Evolutionary conservation across 2,888 invertebrate genomes (phyloP).

Genomic region (Pharmacophagus antenor): DNA sequence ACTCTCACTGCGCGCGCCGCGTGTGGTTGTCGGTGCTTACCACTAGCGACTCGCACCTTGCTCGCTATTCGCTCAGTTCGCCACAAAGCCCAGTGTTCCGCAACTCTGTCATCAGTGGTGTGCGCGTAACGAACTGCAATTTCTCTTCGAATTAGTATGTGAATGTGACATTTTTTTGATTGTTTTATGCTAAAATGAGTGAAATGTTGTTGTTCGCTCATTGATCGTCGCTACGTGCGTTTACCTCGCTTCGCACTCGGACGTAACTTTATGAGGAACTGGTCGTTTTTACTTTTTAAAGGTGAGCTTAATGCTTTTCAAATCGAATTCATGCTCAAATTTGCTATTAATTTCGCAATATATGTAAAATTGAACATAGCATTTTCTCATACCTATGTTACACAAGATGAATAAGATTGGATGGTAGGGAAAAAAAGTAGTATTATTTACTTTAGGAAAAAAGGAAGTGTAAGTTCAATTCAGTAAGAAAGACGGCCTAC

Average conservation of each 20-base stretch:
- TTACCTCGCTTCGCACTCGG: conserved; percentile 51
- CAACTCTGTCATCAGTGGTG: conserved; percentile 58
- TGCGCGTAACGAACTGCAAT: conserved; percentile 64
- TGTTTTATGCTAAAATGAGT: conserved; percentile 66
- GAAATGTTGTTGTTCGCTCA: conserved; percentile 68
- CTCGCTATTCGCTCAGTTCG: conserved; percentile 39
- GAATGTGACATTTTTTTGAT: conserved; percentile 69
- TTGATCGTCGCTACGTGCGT: conserved; percentile 49
- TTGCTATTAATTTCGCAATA: background rate
- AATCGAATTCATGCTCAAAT: conserved; percentile 35
- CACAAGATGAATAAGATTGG: background rate
- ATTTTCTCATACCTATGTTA: background rate
- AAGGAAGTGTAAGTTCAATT: conserved; percentile 64
- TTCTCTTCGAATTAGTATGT: conserved; percentile 75
- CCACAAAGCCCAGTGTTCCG: conserved; percentile 53
- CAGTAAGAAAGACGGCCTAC: conserved; percentile 69
- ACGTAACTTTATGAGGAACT: conserved; percentile 67
- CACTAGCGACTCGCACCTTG: conserved; percentile 54
- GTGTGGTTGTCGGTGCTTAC: conserved; percentile 60
- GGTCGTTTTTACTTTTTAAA: conserved; percentile 52
- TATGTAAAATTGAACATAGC: background rate
- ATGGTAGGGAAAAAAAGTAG: background rate
- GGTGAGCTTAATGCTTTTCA: conserved; percentile 45
- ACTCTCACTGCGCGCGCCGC: conserved; percentile 79
- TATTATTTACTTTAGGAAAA: conserved; percentile 37